phyloP scores from a whole-genome alignment of 2,797 vertebrate species.

The Apodemus agrarius region DNA sequence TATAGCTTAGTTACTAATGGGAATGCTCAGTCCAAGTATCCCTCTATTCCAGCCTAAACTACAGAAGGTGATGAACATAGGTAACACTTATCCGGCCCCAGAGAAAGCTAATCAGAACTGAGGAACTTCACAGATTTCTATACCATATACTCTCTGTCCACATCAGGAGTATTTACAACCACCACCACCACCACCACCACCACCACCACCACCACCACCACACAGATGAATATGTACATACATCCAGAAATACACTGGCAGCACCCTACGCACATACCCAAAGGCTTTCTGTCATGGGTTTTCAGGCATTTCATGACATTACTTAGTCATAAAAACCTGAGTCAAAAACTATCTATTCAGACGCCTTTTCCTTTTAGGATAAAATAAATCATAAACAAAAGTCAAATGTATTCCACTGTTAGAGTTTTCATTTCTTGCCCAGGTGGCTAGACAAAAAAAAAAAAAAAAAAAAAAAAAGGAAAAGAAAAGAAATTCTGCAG shows the following conservation, averaged over 20 bases:
- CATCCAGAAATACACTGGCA: slow-evolving; percentile 57
- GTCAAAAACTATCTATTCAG: slow-evolving; percentile 45
- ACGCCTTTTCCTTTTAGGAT: background rate
- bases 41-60: slow-evolving; percentile 3
- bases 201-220: background rate
- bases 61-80: background rate
- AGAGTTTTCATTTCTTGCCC: slow-evolving; percentile 47
- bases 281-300: slow-evolving; percentile 60
- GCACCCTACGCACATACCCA: slow-evolving; percentile 37
- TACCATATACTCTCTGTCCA: slow-evolving; percentile 37
- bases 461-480: too few species aligned
- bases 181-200: too few species aligned
- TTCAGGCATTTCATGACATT: slow-evolving; percentile 55
- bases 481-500: too few species aligned
- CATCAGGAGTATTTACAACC: slow-evolving; percentile 15
- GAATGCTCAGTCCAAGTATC: background rate
- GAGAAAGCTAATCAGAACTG: slow-evolving; percentile 47
- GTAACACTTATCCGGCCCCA: background rate
- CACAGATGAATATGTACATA: slow-evolving; percentile 21
- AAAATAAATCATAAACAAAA: background rate
- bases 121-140: slow-evolving; percentile 55
- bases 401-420: background rate
- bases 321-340: slow-evolving; percentile 58
- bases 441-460: slow-evolving; percentile 50
- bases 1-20: slow-evolving; percentile 36